Conservation (phyloP, 2,888 invertebrate species). For the Opisthograptis luteolata region DNA sequence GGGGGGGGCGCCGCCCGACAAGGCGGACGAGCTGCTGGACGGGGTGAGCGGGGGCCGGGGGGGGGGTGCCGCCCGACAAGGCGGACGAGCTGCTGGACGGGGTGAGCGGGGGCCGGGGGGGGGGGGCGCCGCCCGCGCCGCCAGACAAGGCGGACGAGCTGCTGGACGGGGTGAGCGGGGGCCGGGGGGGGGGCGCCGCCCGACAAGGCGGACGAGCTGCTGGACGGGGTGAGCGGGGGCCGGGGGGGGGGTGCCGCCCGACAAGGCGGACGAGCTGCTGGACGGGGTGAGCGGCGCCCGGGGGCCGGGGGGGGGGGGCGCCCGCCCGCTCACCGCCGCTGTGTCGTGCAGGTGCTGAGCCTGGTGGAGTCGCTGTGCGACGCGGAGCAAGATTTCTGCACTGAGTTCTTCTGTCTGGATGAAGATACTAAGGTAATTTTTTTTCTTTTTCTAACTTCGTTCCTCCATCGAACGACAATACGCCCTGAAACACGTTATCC, state of each 20-base stretch:
- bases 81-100: conserved; percentile 55
- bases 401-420: conserved; percentile 94
- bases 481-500: no score
- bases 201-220: conserved; percentile 70
- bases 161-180: conserved; percentile 46
- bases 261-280: conserved; percentile 48
- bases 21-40: conserved; percentile 55
- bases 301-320: conserved; percentile 38
- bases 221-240: conserved; percentile 66
- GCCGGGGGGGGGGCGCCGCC: conserved; percentile 64
- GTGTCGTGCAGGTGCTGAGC: conserved; percentile 85
- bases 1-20: conserved; percentile 86
- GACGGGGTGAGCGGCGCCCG: conserved; percentile 63
- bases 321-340: conserved; percentile 93
- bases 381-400: conserved; percentile 97
- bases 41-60: conserved; percentile 40
- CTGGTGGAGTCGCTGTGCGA: conserved; percentile 96
- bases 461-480: no score
- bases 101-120: conserved; percentile 39
- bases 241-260: conserved; percentile 24
- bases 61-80: conserved; percentile 78
- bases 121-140: conserved; percentile 79
- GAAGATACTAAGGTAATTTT: conserved; percentile 69
- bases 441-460: no score
- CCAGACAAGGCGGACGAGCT: conserved; percentile 40